Base-by-base conservation (phyloP, 2,888 invertebrate genomes). In the Drosophila mettleri region DNA sequence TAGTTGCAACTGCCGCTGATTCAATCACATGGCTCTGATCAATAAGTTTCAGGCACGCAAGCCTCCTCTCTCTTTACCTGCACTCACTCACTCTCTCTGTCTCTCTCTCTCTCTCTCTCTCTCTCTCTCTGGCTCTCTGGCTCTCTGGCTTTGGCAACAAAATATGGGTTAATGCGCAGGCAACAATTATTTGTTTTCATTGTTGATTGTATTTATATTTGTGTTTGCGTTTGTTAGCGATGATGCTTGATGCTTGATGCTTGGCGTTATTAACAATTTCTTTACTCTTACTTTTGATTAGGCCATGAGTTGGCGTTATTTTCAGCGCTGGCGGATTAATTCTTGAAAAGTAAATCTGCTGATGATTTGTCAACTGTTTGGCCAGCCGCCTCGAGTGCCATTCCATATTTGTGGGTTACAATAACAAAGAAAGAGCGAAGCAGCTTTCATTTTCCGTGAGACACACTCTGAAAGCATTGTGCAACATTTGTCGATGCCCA, bases 1-100 rank as follows among this genome's bases (percentile, higher is more conserved):
- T 86, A 88, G 90, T 88, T 76, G 89, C 87, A 80, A 80, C 68
- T 80, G 51, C 36, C 53, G 69, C 76, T 57, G 76, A 65, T 78
- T 65, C 73, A 69, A 81, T 88, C 90, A 89, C 86, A 84, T 89
- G 80, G 89, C 84, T 62, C 55, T 82, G 82, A 90, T 89, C 89
- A 89, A 90, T 90, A 86, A 78, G 90, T 85, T 88, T 64, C 74
- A 79, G 84, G 84, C 89, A 88, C 87, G 89, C 89, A 88, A 89
- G 63, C 72, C 72, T 72, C 71, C 74, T 73, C 63, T 49, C 22
- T 39, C 36, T 20, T 18, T n/a, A n/a, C n/a, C n/a, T n/a, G n/a
- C n/a, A n/a, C n/a, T n/a, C n/a, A n/a, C n/a, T n/a, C n/a, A n/a
- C n/a, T 24, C 9, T 9, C n/a, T 20, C 18, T 45, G 14, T 20